Base-by-base conservation (phyloP, 2,113 vertebrate species). In the Beaufortia kweichowensis region DNA sequence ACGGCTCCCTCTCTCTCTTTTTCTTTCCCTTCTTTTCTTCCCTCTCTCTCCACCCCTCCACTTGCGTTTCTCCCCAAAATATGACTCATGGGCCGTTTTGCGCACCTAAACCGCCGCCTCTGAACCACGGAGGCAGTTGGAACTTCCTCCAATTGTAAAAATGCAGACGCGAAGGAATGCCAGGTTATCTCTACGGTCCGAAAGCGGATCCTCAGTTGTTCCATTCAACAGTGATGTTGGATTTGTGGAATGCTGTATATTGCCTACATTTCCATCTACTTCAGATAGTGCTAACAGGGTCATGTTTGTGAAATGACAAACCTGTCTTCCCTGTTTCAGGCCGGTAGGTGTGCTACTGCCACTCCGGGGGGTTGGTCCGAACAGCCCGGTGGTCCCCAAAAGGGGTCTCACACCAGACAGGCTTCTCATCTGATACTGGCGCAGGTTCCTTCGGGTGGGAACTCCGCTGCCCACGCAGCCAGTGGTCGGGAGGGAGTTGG, bases 361-460 rank as follows among this genome's bases (percentile, higher is more conserved):
- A 80, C 91, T 95, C 85, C 96, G 94, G 68, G 95, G 94, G 3
- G 94, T 90, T 35, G 95, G 90, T 64, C 94, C 93, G 82, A 97
- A 89, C 15, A 98, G 91, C 53, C 94, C 93, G 0, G 90, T 88
- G 76, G 95, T 94, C 72, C 96, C 94, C 89, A 97, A 84, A 77
- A 96, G 91, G 76, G 95, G 93, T n/a, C 96, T 90, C 67, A 94
- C 87, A 0, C 93, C 94, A 26, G 97, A 95, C 76, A 98, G 90
- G 63, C 94, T 99, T 64, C 97, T 92, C 88, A 98, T 93, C 87
- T 96, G 96, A 91, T 97, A 99, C 90, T 96, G 97, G 1, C 95
- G 94, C 2, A 95, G 94, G 89, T 95, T 97, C 84, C 97, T 91
- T 73, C 97, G 87, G 57, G 91, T 91, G 72, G 95, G 93, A 68